Percentiles rank a stretch among this genome's conserved stretches.
Evolutionary conservation across 2,113 vertebrate species (phyloP).

Genomic region (Catagonus wagneri): DNA sequence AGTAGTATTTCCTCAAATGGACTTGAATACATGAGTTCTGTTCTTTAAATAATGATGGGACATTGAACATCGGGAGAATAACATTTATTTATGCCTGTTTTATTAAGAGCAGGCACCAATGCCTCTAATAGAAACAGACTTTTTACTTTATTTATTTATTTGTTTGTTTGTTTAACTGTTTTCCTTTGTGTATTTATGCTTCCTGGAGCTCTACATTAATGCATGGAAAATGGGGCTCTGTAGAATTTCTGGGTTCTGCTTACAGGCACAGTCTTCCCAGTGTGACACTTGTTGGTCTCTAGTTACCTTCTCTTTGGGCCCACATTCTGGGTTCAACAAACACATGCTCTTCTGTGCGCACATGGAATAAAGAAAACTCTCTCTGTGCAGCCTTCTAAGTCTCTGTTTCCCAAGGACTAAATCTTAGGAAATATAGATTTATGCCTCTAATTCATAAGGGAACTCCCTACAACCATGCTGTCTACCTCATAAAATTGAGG

Average conservation of each 20-base stretch:
- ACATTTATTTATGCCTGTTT: slow-evolving; percentile 49
- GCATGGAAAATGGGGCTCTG: neutral
- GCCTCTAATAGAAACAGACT: neutral
- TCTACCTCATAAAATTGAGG: neutral
- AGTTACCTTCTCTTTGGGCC: neutral
- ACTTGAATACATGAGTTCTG: slow-evolving; percentile 56
- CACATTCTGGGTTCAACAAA: neutral
- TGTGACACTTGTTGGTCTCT: neutral
- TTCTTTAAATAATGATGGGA: slow-evolving; percentile 68
- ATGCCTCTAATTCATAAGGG: neutral
- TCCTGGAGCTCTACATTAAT: neutral
- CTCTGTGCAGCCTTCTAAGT: neutral
- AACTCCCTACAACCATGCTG: fast-evolving
- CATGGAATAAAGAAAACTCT: neutral
- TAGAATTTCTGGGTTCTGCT: neutral
- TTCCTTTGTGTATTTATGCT: neutral
- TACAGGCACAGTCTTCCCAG: fast-evolving
- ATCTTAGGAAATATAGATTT: neutral
- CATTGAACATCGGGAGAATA: slow-evolving; percentile 26
- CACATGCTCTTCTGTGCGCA: neutral
- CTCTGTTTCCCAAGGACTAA: neutral
- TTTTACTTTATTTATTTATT: neutral
- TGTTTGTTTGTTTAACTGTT: neutral
- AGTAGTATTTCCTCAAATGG: slow-evolving; percentile 66
- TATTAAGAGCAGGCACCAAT: slow-evolving; percentile 25